Evolutionary conservation across 2,113 vertebrate genomes (phyloP), one percentile per base, ranked within the genome.

Genomic region (Chiloscyllium plagiosum): DNA sequence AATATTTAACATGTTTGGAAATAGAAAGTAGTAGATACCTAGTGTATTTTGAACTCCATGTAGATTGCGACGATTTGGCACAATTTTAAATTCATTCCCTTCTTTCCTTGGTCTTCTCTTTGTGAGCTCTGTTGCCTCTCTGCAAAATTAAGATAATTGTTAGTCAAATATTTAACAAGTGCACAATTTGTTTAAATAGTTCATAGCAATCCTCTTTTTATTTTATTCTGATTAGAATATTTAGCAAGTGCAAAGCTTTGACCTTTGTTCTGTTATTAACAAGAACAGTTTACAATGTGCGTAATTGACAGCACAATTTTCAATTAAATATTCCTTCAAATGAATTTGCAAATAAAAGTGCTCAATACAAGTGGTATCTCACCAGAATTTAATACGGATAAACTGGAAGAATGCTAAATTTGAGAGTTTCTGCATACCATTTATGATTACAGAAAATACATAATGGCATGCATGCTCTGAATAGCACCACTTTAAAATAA

Each of bases 1-100:
- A 95, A 72, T 76, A 95, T 70, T 52, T 72, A 50, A 72, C 24
- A 70, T 19, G 17, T 22, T 93, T n/a, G 13, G 3, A 50, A 94
- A 95, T 68, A 52, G 66, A 72, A 95, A 95, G 13, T 52, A 72
- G 4, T 72, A 52, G 85, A 95, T 98, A 99, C 99, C 99, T 98
- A 98, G 97, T 97, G 98, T 98, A 96, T 98, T 97, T 80, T 98
- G 97, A 96, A 98, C 97, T 7, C 98, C 94, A 95, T 99, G 98
- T 4, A 96, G 97, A 96, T 98, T 98, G 97, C 98, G 98, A 96
- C 98, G 98, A 97, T 97, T 98, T 96, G 98, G 98, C 98, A 98
- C 98, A 97, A 99, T 98, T 96, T 99, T 98, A 97, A 98, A 99
- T 96, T 99, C 99, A 83, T 97, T 98, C 96, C 98, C 98, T 96